These are phyloP conservation scores for Masticophis lateralis DNA, from an alignment of 2,797 vertebrate genomes.

Conservation along the genomic window DNA sequence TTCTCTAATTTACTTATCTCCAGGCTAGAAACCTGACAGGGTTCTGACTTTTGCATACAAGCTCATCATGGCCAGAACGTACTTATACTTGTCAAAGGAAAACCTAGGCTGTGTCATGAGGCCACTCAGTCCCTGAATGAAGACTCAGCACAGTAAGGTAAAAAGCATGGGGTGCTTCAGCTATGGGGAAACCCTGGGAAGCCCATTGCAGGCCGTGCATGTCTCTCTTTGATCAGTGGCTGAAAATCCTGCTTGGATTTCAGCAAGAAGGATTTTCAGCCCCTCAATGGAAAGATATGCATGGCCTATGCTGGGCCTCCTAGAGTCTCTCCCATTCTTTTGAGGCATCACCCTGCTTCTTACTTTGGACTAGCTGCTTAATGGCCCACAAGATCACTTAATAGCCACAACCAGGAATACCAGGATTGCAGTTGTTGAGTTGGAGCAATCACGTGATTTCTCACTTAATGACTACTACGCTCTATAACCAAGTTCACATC, in stretches of 20 bases:
- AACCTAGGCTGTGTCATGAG: background rate
- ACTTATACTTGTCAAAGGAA: background rate
- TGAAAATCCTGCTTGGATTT: background rate
- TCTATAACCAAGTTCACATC: background rate
- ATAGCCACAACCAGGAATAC: background rate
- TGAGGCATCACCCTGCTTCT: background rate
- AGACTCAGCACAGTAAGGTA: background rate
- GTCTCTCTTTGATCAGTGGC: background rate
- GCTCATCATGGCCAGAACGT: background rate
- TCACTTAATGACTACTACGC: background rate
- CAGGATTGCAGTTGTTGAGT: background rate
- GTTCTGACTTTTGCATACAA: background rate
- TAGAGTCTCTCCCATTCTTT: background rate
- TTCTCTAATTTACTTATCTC: background rate
- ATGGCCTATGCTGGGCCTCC: background rate
- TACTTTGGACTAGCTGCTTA: background rate
- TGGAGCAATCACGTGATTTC: background rate
- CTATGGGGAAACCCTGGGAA: background rate
- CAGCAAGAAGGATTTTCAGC: background rate
- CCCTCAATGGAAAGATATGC: background rate
- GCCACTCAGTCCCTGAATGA: background rate
- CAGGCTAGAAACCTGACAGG: background rate
- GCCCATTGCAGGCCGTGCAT: background rate
- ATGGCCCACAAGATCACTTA: background rate
- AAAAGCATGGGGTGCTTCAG: background rate